A percentile compares a stretch with the other conserved stretches of the same genome.
Evolutionary conservation across 2,888 invertebrate species (phyloP).

Genomic region (Andrena marginata): DNA sequence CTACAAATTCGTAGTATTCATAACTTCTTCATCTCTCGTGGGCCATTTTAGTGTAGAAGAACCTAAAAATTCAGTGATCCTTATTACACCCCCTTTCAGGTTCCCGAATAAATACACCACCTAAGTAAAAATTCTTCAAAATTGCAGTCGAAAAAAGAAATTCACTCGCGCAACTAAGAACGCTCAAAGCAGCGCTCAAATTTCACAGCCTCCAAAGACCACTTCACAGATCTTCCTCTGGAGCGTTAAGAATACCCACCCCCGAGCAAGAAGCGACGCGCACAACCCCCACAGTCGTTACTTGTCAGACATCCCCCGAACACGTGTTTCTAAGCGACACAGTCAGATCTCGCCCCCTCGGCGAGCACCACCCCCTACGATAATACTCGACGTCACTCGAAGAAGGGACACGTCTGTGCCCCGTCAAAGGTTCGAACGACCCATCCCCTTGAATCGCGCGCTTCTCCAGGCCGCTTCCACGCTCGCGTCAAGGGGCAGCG

Average conservation of each 20-base stretch:
- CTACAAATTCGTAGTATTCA: too few species aligned
- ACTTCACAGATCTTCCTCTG: too few species aligned
- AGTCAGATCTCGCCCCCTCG: not conserved
- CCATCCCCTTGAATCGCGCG: slow-evolving; percentile 13
- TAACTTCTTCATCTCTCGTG: too few species aligned
- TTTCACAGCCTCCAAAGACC: too few species aligned
- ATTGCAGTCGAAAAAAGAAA: too few species aligned
- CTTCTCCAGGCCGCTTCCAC: slow-evolving; percentile 23
- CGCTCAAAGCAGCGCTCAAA: too few species aligned
- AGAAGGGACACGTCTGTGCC: not conserved
- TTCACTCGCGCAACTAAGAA: too few species aligned
- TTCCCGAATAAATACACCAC: too few species aligned
- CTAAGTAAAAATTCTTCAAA: too few species aligned
- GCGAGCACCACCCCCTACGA: not conserved
- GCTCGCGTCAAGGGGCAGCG: slow-evolving; percentile 5
- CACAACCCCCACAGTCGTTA: not conserved
- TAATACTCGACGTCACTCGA: not conserved
- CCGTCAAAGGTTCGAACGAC: slow-evolving; percentile 6
- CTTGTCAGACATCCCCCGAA: not conserved
- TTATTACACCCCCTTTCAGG: too few species aligned
- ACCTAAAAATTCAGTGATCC: too few species aligned
- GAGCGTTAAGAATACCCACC: not conserved
- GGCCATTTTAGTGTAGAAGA: too few species aligned
- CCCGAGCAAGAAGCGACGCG: not conserved
- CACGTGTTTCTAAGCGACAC: not conserved